phyloP scores from a whole-genome alignment of 2,113 vertebrate species.

The Halcyon malimbica region DNA sequence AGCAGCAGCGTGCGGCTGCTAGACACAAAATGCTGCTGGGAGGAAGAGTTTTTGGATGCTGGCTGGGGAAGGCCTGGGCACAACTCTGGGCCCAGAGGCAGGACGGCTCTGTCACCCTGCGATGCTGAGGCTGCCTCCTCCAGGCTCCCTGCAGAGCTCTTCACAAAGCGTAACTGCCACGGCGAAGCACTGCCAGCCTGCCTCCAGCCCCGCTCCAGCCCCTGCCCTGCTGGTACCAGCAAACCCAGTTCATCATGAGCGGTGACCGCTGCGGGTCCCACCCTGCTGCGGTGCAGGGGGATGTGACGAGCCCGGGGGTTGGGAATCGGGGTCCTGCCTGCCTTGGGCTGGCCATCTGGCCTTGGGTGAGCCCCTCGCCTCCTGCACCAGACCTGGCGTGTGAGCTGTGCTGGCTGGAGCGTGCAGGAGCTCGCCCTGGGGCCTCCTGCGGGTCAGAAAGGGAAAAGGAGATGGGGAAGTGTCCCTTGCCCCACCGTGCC shows the following conservation, averaged over 20 bases:
- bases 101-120: neutral
- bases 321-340: neutral
- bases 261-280: neutral
- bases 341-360: neutral
- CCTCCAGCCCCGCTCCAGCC: neutral
- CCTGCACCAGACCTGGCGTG: neutral
- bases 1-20: rapidly evolving
- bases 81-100: neutral
- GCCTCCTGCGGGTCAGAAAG: neutral
- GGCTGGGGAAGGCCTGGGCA: neutral
- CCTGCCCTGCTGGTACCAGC: neutral
- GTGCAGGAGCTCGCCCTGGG: rapidly evolving
- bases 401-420: neutral
- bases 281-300: neutral
- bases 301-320: neutral
- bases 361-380: neutral
- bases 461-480: neutral
- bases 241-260: neutral
- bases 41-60: neutral
- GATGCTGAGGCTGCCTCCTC: neutral
- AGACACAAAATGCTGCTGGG: neutral
- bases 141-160: neutral
- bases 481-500: neutral
- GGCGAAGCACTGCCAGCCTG: constrained; percentile 69
- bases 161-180: constrained; percentile 61